Conservation (phyloP, 2,797 vertebrate genomes). For the Pteronotus mesoamericanus region DNA sequence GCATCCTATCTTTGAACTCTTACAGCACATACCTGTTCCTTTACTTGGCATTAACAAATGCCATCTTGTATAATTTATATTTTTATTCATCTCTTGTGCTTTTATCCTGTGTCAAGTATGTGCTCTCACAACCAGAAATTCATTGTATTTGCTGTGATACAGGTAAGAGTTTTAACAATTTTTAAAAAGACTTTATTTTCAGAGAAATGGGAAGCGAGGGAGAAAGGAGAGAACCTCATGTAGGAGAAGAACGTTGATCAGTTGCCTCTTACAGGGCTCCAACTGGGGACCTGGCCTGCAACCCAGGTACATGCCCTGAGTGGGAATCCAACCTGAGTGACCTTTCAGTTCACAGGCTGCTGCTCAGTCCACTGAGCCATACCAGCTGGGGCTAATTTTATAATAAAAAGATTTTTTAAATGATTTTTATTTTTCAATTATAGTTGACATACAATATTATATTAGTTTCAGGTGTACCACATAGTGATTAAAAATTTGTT, state of each 20-base stretch:
- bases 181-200: background rate
- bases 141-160: background rate
- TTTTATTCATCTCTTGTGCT: background rate
- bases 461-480: background rate
- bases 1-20: background rate
- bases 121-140: slow-evolving; percentile 2
- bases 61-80: background rate
- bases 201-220: background rate
- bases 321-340: background rate
- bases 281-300: background rate
- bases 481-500: background rate
- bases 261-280: background rate
- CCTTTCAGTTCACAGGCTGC: background rate
- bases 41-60: background rate
- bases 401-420: background rate
- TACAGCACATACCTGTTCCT: background rate
- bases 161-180: background rate
- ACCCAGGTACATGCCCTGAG: background rate
- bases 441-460: background rate
- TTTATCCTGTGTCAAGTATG: background rate
- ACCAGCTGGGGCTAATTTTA: background rate
- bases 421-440: background rate
- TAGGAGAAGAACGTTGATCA: background rate
- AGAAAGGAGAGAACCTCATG: background rate
- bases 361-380: background rate